Evolutionary conservation across 2,113 vertebrate species (phyloP).

Genomic region (Pseudorectes ferrugineus): DNA sequence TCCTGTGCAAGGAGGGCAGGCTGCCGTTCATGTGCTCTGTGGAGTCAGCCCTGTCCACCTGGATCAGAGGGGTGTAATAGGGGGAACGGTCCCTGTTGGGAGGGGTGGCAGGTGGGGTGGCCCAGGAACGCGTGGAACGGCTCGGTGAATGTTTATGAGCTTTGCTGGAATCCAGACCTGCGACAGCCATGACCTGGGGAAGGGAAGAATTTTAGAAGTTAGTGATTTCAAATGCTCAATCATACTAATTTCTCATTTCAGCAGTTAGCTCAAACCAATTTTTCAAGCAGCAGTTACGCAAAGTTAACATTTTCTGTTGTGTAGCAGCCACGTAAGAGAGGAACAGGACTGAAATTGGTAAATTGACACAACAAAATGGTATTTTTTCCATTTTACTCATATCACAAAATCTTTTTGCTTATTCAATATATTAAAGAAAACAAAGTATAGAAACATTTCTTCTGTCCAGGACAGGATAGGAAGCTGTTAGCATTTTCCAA

Average conservation of each 20-base stretch:
- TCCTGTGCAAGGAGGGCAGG: conserved; percentile 87
- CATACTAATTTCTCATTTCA: neutral
- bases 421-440: neutral
- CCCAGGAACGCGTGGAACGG: conserved; percentile 94
- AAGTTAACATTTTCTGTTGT: neutral
- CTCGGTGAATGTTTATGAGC: conserved; percentile 91
- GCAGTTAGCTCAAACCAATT: neutral
- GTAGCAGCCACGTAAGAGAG: neutral
- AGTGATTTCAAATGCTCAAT: neutral
- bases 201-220: neutral
- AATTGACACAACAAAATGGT: neutral
- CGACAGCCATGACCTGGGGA: conserved; percentile 94
- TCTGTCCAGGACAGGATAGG: neutral
- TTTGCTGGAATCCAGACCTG: conserved; percentile 93
- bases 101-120: conserved; percentile 91
- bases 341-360: neutral
- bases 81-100: conserved; percentile 84
- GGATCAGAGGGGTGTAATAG: conserved; percentile 92
- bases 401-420: neutral
- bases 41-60: conserved; percentile 86
- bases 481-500: neutral
- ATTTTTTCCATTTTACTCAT: neutral
- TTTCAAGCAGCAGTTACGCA: neutral
- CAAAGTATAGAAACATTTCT: neutral
- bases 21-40: conserved; percentile 83